phyloP scores from a whole-genome alignment of 2,113 vertebrate species.

The Hyperoodon ampullatus region DNA sequence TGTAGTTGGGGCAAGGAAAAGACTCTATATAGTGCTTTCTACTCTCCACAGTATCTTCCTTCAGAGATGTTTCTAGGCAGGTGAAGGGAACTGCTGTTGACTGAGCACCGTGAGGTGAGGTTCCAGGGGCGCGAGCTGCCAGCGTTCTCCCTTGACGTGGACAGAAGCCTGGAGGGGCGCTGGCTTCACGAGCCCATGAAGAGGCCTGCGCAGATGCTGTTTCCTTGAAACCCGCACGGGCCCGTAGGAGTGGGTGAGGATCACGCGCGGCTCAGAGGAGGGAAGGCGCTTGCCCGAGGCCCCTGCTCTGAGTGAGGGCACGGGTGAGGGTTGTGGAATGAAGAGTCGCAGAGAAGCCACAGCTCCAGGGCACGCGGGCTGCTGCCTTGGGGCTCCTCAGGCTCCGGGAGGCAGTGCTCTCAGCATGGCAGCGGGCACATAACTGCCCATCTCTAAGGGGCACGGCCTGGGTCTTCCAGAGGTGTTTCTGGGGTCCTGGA shows the following conservation, averaged over 20 bases:
- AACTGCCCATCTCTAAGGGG: neutral
- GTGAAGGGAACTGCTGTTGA: neutral
- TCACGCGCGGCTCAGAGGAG: neutral
- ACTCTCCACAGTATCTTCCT: neutral
- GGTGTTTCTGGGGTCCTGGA: neutral
- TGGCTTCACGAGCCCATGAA: neutral
- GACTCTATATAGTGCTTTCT: neutral
- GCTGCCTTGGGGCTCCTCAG: neutral
- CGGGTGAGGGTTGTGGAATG: neutral
- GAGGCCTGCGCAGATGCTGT: no score
- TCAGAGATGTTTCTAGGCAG: neutral
- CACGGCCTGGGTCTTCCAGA: neutral
- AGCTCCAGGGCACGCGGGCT: neutral
- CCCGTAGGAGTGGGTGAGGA: neutral
- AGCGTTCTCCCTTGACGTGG: rapidly evolving
- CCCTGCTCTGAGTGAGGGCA: neutral
- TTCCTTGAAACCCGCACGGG: rapidly evolving
- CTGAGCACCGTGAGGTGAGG: neutral
- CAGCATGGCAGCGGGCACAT: neutral
- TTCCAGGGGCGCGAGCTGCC: no score
- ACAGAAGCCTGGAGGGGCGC: neutral
- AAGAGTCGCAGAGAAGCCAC: neutral
- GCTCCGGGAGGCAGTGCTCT: neutral
- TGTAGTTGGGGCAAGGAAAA: neutral
- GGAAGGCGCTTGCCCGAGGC: neutral